Conservation (phyloP, 2,888 invertebrate species). For the Temnothorax ravouxi region DNA sequence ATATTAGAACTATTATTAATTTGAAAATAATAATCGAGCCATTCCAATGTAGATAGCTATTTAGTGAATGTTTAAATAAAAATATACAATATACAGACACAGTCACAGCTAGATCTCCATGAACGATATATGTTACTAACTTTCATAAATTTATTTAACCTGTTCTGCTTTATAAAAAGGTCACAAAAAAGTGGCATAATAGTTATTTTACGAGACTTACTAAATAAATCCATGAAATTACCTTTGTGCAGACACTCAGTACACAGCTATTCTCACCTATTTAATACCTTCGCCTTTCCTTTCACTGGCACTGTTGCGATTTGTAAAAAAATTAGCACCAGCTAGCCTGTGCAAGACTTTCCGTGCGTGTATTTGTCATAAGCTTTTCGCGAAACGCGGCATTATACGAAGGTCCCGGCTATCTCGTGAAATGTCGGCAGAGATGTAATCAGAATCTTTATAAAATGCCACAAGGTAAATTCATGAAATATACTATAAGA, state of each 20-base stretch:
- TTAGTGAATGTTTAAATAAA: neutral
- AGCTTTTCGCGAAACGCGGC: constrained; percentile 25
- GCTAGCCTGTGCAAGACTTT: constrained; percentile 38
- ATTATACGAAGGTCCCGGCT: constrained; percentile 6
- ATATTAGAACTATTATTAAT: neutral
- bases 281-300: constrained; percentile 80
- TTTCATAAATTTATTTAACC: constrained; percentile 26
- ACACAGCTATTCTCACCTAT: constrained; percentile 66
- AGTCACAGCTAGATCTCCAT: neutral
- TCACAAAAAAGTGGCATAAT: neutral
- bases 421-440: constrained; percentile 12
- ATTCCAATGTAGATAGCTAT: neutral
- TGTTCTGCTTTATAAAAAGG: constrained; percentile 1
- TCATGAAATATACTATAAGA: constrained; percentile 23
- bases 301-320: constrained; percentile 79
- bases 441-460: constrained; percentile 17
- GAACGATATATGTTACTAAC: neutral
- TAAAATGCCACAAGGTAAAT: constrained; percentile 4
- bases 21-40: neutral
- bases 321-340: constrained; percentile 74
- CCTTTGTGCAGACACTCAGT: neutral
- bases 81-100: neutral
- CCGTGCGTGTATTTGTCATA: constrained; percentile 17
- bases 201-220: neutral
- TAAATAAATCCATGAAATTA: constrained; percentile 15